Base-by-base conservation (phyloP, 2,888 invertebrate species). In the Heliconius aoede region DNA sequence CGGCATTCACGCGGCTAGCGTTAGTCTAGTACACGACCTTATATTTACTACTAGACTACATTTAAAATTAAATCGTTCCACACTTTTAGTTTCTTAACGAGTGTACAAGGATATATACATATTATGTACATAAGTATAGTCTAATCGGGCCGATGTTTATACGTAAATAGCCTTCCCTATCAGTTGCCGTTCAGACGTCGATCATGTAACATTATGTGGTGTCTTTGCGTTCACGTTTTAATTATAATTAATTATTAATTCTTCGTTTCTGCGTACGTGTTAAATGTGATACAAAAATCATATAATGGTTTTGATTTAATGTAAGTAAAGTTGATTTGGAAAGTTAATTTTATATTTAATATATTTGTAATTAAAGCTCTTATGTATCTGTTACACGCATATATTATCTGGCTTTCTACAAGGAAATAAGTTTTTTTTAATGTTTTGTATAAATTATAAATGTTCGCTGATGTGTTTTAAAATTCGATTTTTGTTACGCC, bases 171-270 rank as follows among this genome's bases (percentile, higher is more conserved):
- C 72, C 68, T 68, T 67, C 58, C 36, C 74, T 76, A 78, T 80
- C 80, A 80, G 80, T 80, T 55, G 73, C 68, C 75, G 73, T 72
- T 77, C 73, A 72, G 67, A 61, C 78, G 76, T 68, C 73, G 73
- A n/a, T 51, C 32, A 28, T 28, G 26, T 51, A 72, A 75, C 55
- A 68, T 28, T 36, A 32, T 40, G 32, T 15, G 15, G 51, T 28
- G 36, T 65, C 51, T 46, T 51, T 51, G 4, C 24, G 24, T 26
- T 51, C 7, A 21, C 9, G 26, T 68, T 51, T 51, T 68, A 68
- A 68, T 68, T 68, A 13, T 15, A 69, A 4, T 51, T 69, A 69
- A 69, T 28, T 15, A 65, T 65, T 65, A 65, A 65, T 40, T 65
- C 46, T 21, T 24, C 13, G 8, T n/a, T 65, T 40, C 65, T 65